These are phyloP conservation scores for Drosophila villosipedis DNA, from an alignment of 2,888 invertebrate genomes.

Conservation along the genomic window DNA sequence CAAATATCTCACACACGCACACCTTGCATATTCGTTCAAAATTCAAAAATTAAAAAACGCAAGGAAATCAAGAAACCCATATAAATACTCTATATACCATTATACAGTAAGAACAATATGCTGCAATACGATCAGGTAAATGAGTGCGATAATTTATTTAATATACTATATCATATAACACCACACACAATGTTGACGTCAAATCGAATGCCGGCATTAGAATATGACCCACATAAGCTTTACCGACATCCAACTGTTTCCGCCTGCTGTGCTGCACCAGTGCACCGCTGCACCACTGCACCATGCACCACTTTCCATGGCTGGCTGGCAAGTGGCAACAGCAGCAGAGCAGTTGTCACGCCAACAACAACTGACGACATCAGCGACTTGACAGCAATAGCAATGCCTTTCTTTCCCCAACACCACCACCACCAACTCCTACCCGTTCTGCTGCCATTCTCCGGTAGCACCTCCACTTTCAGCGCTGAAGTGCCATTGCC, in stretches of 20 bases:
- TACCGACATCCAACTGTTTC: slow-evolving; percentile 23
- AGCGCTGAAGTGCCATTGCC: slow-evolving; percentile 51
- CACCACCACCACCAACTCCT: background rate
- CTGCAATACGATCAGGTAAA: slow-evolving; percentile 79
- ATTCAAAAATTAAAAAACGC: slow-evolving; percentile 33
- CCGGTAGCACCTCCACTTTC: slow-evolving; percentile 6
- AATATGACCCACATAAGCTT: slow-evolving; percentile 62
- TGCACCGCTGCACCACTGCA: slow-evolving; percentile 23
- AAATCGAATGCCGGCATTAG: slow-evolving; percentile 43
- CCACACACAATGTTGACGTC: slow-evolving; percentile 7
- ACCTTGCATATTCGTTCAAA: slow-evolving; percentile 47
- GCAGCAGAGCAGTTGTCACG: slow-evolving; percentile 36
- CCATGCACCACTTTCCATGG: slow-evolving; percentile 26
- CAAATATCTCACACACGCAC: background rate
- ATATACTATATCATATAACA: slow-evolving; percentile 8
- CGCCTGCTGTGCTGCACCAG: slow-evolving; percentile 14
- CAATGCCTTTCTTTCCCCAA: slow-evolving; percentile 1
- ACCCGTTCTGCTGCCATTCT: background rate
- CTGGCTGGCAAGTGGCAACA: slow-evolving; percentile 49
- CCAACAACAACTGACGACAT: slow-evolving; percentile 46
- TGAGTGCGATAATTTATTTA: slow-evolving; percentile 29
- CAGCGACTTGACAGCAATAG: slow-evolving; percentile 24
- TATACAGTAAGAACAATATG: slow-evolving; percentile 54
- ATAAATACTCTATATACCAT: slow-evolving; percentile 26
- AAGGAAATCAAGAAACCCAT: slow-evolving; percentile 5